Conservation (phyloP, 2,113 vertebrate genomes). For the Atrichornis clamosus region DNA sequence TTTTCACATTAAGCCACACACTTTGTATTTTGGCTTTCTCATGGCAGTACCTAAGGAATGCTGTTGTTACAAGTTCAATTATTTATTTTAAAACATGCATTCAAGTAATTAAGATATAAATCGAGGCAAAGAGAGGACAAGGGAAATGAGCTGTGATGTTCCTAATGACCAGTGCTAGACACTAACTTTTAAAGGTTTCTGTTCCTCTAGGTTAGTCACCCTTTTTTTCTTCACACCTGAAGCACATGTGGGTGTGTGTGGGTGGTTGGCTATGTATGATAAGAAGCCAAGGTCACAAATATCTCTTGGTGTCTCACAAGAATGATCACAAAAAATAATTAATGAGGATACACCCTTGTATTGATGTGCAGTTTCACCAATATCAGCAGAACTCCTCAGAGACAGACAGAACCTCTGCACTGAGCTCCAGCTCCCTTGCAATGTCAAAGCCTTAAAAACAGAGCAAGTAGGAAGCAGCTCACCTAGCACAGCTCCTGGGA, state of each 20-base stretch:
- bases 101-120: background rate
- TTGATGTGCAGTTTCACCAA: background rate
- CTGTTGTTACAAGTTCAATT: background rate
- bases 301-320: background rate
- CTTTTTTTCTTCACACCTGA: background rate
- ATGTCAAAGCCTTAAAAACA: background rate
- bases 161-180: background rate
- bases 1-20: background rate
- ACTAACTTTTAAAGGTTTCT: background rate
- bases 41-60: background rate
- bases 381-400: background rate
- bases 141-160: background rate
- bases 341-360: background rate
- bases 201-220: background rate
- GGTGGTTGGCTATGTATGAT: background rate
- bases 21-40: background rate
- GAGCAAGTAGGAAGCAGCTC: background rate
- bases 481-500: background rate
- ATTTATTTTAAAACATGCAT: background rate
- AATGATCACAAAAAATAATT: background rate
- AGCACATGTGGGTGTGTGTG: rapidly evolving
- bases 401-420: background rate
- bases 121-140: background rate
- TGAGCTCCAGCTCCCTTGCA: background rate
- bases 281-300: background rate